A percentile compares a stretch with the other conserved stretches of the same genome.
These are phyloP conservation scores for Tribolium castaneum DNA, from an alignment of 1,140 invertebrate genomes.

Conservation along the genomic window DNA sequence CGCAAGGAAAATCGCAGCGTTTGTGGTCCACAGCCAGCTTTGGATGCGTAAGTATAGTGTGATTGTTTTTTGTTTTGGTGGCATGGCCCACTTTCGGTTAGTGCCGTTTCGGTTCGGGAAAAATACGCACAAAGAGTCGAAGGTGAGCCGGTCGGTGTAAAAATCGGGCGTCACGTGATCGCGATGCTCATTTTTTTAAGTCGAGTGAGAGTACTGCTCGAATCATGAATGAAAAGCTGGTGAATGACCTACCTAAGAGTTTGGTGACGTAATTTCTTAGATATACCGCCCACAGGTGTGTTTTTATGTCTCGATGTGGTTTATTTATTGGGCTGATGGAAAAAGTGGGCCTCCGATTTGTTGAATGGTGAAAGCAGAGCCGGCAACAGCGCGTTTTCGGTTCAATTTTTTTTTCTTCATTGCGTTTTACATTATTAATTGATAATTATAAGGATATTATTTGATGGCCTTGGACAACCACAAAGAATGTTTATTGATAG, in stretches of 20 bases:
- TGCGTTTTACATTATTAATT: background rate
- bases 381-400: background rate
- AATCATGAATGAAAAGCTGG: constrained; percentile 19
- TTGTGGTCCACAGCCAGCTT: no score
- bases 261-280: constrained; percentile 31
- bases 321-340: constrained; percentile 16
- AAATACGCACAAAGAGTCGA: background rate
- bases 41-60: background rate
- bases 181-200: background rate
- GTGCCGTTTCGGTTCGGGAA: background rate
- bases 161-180: constrained; percentile 7
- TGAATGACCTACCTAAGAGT: constrained; percentile 29
- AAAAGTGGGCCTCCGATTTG: constrained; percentile 1
- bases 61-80: background rate
- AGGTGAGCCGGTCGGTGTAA: background rate
- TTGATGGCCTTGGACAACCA: background rate
- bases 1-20: background rate
- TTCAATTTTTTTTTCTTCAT: background rate
- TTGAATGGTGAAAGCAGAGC: background rate
- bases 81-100: background rate
- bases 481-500: constrained; percentile 3
- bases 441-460: background rate
- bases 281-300: constrained; percentile 9
- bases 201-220: constrained; percentile 18
- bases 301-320: constrained; percentile 11